These are phyloP conservation scores for Albula goreensis DNA, from an alignment of 2,113 vertebrate genomes.

Conservation along the genomic window DNA sequence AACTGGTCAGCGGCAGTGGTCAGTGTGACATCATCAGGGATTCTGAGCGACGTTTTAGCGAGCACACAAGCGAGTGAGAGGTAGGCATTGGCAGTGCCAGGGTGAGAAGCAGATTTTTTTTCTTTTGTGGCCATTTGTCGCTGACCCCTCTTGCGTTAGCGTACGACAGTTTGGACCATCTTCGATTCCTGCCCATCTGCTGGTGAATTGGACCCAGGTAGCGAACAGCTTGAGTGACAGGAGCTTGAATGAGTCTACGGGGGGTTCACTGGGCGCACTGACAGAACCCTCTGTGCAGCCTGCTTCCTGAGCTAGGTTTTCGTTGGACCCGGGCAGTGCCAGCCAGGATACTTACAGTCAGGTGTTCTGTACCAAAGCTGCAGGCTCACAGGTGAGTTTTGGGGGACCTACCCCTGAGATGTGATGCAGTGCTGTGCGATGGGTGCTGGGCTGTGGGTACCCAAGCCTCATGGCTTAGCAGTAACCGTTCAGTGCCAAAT, in stretches of 20 bases:
- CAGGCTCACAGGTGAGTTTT: neutral
- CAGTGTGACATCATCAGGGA: neutral
- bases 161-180: neutral
- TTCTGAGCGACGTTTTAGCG: neutral
- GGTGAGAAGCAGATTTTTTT: neutral
- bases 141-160: neutral
- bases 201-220: conserved; percentile 29
- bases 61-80: no score
- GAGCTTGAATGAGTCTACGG: neutral
- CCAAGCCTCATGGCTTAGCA: neutral
- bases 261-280: neutral
- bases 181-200: conserved; percentile 40
- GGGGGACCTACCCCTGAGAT: neutral
- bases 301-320: neutral
- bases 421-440: neutral
- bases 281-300: neutral
- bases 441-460: conserved; percentile 33
- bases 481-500: conserved; percentile 32
- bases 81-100: no score
- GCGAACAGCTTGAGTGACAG: conserved; percentile 36
- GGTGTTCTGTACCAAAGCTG: neutral
- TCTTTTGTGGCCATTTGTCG: no score
- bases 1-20: neutral
- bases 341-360: neutral
- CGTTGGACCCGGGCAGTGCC: no score